Evolutionary conservation across 2,797 vertebrate genomes (phyloP).

Genomic region (Sebastes trivittatus): DNA sequence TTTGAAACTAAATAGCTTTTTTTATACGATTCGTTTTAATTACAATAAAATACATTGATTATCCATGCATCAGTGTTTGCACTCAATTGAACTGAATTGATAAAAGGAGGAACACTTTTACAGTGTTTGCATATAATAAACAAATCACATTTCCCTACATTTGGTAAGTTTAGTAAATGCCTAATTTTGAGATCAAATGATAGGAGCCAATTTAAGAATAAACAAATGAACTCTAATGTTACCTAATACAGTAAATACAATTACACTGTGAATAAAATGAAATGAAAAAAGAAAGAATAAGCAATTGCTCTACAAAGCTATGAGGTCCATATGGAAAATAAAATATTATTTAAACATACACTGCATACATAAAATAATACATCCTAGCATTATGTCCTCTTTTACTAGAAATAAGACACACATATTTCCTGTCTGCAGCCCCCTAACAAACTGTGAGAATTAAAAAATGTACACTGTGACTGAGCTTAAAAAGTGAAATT

Average conservation of each 20-base stretch:
- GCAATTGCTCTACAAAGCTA: not conserved
- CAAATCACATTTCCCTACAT: not conserved
- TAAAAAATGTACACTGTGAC: not conserved
- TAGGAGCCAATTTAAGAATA: not conserved
- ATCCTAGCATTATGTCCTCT: not conserved
- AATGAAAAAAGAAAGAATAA: not conserved
- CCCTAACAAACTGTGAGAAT: not conserved
- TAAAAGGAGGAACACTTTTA: not conserved
- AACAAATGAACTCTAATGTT: not conserved
- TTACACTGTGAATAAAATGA: not conserved
- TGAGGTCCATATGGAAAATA: not conserved
- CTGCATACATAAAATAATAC: not conserved
- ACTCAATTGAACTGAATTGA: not conserved
- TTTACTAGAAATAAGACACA: not conserved
- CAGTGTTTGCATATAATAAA: not conserved
- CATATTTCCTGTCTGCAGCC: not conserved
- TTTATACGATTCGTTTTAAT: not conserved
- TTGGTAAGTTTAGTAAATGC: not conserved
- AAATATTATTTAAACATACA: not conserved
- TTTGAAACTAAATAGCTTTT: not conserved
- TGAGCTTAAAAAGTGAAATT: not conserved
- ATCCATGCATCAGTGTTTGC: not conserved
- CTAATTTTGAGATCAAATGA: not conserved
- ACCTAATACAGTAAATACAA: not conserved
- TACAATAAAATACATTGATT: not conserved